phyloP scores from a whole-genome alignment of 2,113 vertebrate species.

The Gadus macrocephalus region DNA sequence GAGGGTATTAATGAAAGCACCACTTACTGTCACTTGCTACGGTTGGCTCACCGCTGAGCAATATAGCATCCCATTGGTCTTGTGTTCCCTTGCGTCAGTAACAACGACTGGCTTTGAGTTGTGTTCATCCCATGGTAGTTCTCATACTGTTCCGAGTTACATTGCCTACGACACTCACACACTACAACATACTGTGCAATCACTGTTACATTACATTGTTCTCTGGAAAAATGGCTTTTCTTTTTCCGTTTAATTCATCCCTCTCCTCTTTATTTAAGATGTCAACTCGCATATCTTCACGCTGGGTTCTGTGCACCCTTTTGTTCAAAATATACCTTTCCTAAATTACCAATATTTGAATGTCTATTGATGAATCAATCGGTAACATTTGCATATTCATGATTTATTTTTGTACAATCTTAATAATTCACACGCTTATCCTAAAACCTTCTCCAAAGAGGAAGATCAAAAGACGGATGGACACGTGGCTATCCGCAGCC shows the following conservation, averaged over 20 bases:
- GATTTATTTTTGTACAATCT: background rate
- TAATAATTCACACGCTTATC: constrained; percentile 5
- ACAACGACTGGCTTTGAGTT: constrained; percentile 30
- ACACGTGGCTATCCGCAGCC: background rate
- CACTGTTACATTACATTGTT: background rate
- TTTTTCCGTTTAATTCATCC: background rate
- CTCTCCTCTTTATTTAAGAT: background rate
- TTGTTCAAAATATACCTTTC: background rate
- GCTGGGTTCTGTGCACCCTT: background rate
- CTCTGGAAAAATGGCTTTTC: background rate
- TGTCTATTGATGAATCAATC: background rate
- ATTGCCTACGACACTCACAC: constrained; percentile 1
- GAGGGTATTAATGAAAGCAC: constrained; percentile 55
- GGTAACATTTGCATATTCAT: background rate
- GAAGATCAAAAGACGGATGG: constrained; percentile 10
- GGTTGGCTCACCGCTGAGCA: constrained; percentile 33
- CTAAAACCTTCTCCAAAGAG: background rate
- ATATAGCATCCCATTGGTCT: constrained; percentile 51
- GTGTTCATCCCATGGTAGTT: constrained; percentile 23
- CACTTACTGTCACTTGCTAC: constrained; percentile 50
- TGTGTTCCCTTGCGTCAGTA: constrained; percentile 28
- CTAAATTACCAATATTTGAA: background rate
- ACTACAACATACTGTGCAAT: constrained; percentile 9
- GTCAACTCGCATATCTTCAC: background rate
- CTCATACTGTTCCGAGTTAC: constrained; percentile 31